Base-by-base conservation (phyloP, 2,888 invertebrate species). In the Hermaeophaga mercurialis region DNA sequence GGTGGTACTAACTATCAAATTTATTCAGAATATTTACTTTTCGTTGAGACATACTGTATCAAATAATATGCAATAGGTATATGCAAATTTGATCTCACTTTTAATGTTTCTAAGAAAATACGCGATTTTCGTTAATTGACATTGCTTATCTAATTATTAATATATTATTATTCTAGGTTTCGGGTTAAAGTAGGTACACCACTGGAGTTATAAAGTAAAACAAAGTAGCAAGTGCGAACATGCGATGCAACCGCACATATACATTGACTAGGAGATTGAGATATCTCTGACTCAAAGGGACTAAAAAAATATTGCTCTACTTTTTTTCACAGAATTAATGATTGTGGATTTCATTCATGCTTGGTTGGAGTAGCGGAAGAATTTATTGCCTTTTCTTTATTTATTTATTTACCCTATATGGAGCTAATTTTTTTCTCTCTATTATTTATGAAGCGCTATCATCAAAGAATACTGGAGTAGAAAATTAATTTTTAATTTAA, bases 281-380 rank as follows among this genome's bases (percentile, higher is more conserved):
- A 73, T 71, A 74, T 74, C 71, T 66, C 62, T 28, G 63, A 66
- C 57, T 70, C 67, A 68, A 69, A 69, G 67, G 67, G 56, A 62
- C 48, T 65, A 66, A 68, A 72, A 71, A 72, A 72, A 71, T 70
- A 71, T 65, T 66, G 70, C 69, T 64, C 72, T 64, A 68, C 64
- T 73, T 73, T 65, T 73, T 72, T 67, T 62, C 61, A 61, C 56
- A 49, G 68, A 67, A 74, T 74, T 74, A 73, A 74, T 68, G 74
- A 70, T 70, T 67, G 74, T 66, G 72, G 73, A 69, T 72, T 72
- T 71, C 73, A 74, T 73, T 73, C 73, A 74, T 74, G 74, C 70
- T 73, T 72, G 70, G 73, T 66, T 74, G 73, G 70, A 70, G 71
- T 69, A 70, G 65, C 66, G 63, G 58, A 48, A 66, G 67, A 73